Percentiles rank a stretch among this genome's conserved stretches.
Evolutionary conservation across 2,113 vertebrate species (phyloP).

Genomic region (Zosterops pallidus): DNA sequence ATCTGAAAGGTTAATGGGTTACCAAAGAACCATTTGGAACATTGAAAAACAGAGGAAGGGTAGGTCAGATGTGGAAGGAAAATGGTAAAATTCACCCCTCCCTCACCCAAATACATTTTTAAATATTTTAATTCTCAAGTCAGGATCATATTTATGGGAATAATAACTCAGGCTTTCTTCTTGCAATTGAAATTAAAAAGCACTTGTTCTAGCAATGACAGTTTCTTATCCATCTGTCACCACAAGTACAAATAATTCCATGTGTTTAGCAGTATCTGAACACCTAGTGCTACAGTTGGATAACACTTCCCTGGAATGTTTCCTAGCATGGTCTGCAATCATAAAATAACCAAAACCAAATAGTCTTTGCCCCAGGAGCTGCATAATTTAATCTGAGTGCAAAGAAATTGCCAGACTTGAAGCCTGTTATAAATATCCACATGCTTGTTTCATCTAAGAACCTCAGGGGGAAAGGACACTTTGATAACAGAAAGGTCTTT

Average conservation of each 20-base stretch:
- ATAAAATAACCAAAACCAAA: not conserved
- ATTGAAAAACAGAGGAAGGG: not conserved
- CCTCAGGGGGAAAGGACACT: not conserved
- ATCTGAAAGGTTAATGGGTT: not conserved
- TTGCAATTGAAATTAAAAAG: not conserved
- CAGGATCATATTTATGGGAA: not conserved
- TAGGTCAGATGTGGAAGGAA: not conserved
- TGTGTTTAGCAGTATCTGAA: not conserved
- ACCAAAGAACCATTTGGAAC: not conserved
- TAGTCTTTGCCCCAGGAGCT: not conserved
- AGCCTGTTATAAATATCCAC: not conserved
- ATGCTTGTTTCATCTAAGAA: not conserved
- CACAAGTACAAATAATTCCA: not conserved
- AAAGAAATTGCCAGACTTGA: not conserved
- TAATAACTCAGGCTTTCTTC: not conserved
- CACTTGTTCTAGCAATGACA: not conserved
- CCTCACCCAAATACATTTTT: not conserved
- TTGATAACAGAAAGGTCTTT: not conserved
- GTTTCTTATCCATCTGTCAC: not conserved
- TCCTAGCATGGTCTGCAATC: not conserved
- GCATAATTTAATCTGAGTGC: not conserved
- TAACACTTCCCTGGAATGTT: not conserved
- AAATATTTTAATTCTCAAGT: constrained; percentile 1
- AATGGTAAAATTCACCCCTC: not conserved
- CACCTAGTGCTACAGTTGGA: not conserved